Percentiles rank a stretch among this genome's conserved stretches.
Evolutionary conservation across 2,888 invertebrate species (phyloP).

Genomic region (Drosophila ustulata): DNA sequence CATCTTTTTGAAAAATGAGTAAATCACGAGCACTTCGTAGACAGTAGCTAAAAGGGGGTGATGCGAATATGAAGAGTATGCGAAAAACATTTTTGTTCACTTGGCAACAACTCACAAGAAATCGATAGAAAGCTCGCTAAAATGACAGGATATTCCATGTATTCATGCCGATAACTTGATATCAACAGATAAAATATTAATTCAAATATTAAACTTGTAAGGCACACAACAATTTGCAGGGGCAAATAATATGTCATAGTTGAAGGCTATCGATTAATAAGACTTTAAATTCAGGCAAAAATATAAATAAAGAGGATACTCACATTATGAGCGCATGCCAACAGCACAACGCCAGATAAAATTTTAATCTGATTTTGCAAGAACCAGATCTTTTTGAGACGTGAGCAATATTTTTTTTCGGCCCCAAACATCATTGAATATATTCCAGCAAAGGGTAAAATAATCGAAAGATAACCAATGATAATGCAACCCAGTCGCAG

Average conservation of each 20-base stretch:
- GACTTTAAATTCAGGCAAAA: background rate
- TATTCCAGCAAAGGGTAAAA: background rate
- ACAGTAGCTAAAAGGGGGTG: constrained; percentile 16
- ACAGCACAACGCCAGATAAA: constrained; percentile 31
- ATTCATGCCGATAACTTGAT: background rate
- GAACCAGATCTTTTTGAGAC: constrained; percentile 23
- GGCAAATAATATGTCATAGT: constrained; percentile 34
- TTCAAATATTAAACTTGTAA: constrained; percentile 48
- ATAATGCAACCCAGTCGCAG: constrained; percentile 30
- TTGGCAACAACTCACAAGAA: constrained; percentile 18
- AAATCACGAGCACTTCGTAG: constrained; percentile 16
- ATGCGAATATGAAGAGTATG: background rate
- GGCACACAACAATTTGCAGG: constrained; percentile 47
- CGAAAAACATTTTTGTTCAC: no score
- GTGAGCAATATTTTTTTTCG: background rate
- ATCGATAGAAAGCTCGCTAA: constrained; percentile 37
- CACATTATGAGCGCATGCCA: constrained; percentile 33
- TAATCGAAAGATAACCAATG: constrained; percentile 16
- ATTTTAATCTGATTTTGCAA: constrained; percentile 32
- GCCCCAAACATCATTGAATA: rapidly evolving
- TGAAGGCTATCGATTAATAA: constrained; percentile 19
- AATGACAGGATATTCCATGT: rapidly evolving
- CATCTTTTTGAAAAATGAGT: constrained; percentile 38
- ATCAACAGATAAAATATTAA: constrained; percentile 42
- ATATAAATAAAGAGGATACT: background rate